A percentile compares a stretch with the other conserved stretches of the same genome.
These are phyloP conservation scores for Stenichneumon culpator DNA, from an alignment of 2,888 invertebrate genomes.

Conservation along the genomic window DNA sequence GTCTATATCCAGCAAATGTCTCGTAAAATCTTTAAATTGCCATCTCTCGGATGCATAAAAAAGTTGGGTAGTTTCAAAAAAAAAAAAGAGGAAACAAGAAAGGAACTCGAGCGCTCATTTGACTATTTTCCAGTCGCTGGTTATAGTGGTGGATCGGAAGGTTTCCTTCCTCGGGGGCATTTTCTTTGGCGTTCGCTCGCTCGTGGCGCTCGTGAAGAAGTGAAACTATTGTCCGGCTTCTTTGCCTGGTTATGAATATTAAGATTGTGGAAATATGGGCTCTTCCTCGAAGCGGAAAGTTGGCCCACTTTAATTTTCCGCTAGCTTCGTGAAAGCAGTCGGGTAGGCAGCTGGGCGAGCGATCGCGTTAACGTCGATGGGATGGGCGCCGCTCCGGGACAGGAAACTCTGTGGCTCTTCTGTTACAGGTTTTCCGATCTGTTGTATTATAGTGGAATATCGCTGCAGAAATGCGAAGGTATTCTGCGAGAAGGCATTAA, in stretches of 20 bases:
- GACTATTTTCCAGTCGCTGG: conserved; percentile 56
- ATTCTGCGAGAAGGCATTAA: conserved; percentile 3
- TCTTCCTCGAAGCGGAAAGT: conserved; percentile 75
- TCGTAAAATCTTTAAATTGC: conserved; percentile 35
- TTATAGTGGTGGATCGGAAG: conserved; percentile 26
- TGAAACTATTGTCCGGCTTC: conserved; percentile 73
- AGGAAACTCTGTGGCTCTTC: conserved; percentile 43
- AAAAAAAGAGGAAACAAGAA: not conserved
- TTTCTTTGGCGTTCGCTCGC: conserved; percentile 49
- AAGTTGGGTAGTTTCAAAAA: conserved; percentile 30
- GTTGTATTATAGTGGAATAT: conserved; percentile 41
- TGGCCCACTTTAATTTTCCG: conserved; percentile 79
- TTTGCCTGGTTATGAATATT: conserved; percentile 77
- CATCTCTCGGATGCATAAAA: conserved; percentile 27
- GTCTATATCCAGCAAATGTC: conserved; percentile 30
- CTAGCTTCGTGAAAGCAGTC: conserved; percentile 72
- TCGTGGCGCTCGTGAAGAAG: conserved; percentile 65
- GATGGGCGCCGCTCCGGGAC: conserved; percentile 51
- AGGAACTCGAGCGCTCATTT: conserved; percentile 28
- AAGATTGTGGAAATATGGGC: conserved; percentile 76
- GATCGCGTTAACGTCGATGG: conserved; percentile 72
- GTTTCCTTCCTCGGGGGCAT: conserved; percentile 42
- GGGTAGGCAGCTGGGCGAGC: conserved; percentile 57
- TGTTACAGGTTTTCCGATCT: conserved; percentile 40
- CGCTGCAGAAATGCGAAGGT: conserved; percentile 32